Percentiles rank a stretch among this genome's conserved stretches.
Conservation (phyloP, 2,797 vertebrate species). For the Masticophis lateralis region DNA sequence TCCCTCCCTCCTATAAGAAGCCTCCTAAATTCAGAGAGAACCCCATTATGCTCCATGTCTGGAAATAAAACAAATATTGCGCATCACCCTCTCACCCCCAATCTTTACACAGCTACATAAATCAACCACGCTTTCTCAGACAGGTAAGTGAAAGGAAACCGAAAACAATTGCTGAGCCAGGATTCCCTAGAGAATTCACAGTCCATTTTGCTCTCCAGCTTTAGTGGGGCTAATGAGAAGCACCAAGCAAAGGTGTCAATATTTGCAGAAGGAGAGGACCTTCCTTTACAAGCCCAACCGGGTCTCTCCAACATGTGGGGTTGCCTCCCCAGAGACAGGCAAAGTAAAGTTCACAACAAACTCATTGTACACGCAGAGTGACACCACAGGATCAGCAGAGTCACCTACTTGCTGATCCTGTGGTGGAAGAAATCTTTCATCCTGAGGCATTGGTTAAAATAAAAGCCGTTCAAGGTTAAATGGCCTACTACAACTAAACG, state of each 20-base stretch:
- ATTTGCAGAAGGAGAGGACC: not conserved
- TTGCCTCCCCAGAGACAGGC: not conserved
- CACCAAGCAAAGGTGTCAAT: fast-evolving
- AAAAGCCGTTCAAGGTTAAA: constrained; percentile 55
- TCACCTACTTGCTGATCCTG: constrained; percentile 25
- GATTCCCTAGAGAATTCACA: not conserved
- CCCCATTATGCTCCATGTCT: not conserved
- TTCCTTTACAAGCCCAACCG: not conserved
- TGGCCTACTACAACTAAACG: not conserved
- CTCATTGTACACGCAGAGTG: not conserved
- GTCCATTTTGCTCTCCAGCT: not conserved
- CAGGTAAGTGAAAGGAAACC: not conserved
- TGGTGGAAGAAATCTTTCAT: not conserved
- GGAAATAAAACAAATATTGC: not conserved
- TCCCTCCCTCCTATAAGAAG: not conserved
- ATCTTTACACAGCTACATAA: not conserved
- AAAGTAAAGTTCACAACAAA: constrained; percentile 61
- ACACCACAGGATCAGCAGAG: not conserved
- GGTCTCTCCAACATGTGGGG: fast-evolving
- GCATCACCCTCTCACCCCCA: not conserved
- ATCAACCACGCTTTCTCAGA: not conserved
- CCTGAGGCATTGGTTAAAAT: constrained; percentile 8
- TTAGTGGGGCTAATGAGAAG: fast-evolving
- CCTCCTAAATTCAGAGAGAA: not conserved
- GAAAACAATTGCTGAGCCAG: not conserved